Conservation (phyloP, 2,797 vertebrate genomes). For the Galago senegalensis region DNA sequence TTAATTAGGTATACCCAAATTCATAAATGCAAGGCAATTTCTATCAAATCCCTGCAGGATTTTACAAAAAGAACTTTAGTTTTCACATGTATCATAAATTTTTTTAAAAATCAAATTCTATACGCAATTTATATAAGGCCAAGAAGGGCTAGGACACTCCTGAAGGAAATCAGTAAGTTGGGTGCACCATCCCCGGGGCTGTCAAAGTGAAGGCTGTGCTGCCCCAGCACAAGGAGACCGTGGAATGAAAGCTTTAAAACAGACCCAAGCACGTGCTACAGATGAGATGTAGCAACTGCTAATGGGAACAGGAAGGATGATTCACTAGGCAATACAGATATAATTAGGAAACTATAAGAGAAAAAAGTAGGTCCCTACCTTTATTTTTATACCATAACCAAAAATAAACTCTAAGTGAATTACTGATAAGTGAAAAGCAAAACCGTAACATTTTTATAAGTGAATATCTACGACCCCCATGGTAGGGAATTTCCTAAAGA, state of each 20-base stretch:
- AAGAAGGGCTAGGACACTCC: neutral
- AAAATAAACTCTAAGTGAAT: neutral
- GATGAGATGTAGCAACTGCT: neutral
- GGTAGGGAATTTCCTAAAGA: neutral
- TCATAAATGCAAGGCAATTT: slow-evolving; percentile 40
- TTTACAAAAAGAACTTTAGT: neutral
- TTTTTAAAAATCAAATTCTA: neutral
- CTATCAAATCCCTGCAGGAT: neutral
- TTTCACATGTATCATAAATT: neutral
- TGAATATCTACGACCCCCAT: neutral
- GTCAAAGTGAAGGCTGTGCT: neutral
- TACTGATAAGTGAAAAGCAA: neutral
- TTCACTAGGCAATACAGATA: neutral
- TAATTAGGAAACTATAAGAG: neutral
- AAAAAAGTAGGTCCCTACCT: neutral
- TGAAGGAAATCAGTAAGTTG: neutral
- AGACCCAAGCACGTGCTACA: neutral
- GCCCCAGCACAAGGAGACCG: neutral
- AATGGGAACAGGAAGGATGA: neutral
- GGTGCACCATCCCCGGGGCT: rapidly evolving
- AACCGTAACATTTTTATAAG: neutral
- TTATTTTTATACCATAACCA: neutral
- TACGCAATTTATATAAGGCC: neutral
- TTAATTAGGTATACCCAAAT: neutral
- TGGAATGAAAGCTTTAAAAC: neutral